These are phyloP conservation scores for Symphodus melops DNA, from an alignment of 2,113 vertebrate species.

Conservation along the genomic window DNA sequence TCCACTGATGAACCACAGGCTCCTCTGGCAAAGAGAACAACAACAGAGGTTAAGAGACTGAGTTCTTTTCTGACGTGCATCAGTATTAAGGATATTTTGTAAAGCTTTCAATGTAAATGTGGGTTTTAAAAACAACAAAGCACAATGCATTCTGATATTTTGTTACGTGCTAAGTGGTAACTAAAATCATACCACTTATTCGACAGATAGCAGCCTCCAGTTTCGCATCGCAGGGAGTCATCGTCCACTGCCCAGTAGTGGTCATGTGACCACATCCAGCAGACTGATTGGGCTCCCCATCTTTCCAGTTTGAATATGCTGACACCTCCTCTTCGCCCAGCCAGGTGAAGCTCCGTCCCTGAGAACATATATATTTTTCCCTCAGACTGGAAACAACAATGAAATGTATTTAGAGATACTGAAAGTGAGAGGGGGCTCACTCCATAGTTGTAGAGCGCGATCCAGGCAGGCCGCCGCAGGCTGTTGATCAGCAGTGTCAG, in stretches of 20 bases:
- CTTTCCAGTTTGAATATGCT: constrained; percentile 91
- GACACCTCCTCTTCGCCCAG: constrained; percentile 85
- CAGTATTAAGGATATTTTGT: no score
- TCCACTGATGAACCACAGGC: constrained; percentile 80
- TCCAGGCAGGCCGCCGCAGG: constrained; percentile 89
- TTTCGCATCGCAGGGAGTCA: constrained; percentile 86
- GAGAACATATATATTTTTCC: neutral
- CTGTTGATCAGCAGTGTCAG: constrained; percentile 88
- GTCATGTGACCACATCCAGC: constrained; percentile 92
- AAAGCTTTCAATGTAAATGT: no score
- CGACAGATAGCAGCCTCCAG: constrained; percentile 92
- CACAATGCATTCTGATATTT: no score
- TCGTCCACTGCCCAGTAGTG: constrained; percentile 87
- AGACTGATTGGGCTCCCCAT: constrained; percentile 86
- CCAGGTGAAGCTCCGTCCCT: constrained; percentile 90
- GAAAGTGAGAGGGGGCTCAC: constrained; percentile 76
- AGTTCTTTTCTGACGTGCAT: neutral
- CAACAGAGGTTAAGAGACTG: neutral
- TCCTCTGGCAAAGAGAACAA: constrained; percentile 63
- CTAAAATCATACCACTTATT: constrained; percentile 52
- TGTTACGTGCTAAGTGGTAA: no score
- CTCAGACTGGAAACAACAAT: neutral
- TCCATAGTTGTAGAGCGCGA: constrained; percentile 89
- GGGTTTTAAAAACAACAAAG: no score
- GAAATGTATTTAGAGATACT: neutral